Evolutionary conservation across 2,888 invertebrate species (phyloP).

Genomic region (Euproctis similis): DNA sequence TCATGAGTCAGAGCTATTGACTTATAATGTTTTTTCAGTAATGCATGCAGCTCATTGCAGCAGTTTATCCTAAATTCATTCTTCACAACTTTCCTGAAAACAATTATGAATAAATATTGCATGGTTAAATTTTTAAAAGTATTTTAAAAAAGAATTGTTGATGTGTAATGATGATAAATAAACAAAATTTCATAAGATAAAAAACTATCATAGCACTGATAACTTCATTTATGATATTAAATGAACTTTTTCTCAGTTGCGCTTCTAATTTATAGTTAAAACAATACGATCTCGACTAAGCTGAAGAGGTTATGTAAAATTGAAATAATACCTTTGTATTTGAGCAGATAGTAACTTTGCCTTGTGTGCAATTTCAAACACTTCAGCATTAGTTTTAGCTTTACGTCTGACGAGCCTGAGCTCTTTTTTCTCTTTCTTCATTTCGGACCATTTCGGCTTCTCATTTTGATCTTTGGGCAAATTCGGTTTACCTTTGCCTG

Average conservation of each 20-base stretch:
- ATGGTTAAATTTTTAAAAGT: too few relatives aligned
- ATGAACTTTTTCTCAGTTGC: too few relatives aligned
- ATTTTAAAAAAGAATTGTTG: too few relatives aligned
- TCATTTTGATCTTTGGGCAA: slow-evolving; percentile 36
- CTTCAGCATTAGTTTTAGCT: slow-evolving; percentile 66
- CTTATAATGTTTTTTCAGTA: slow-evolving; percentile 79
- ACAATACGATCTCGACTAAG: too few relatives aligned
- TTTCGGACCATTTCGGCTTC: slow-evolving; percentile 82
- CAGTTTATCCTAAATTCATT: slow-evolving; percentile 73
- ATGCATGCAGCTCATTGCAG: slow-evolving; percentile 77
- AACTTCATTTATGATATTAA: too few relatives aligned
- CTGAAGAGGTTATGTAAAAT: not conserved
- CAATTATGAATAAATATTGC: too few relatives aligned
- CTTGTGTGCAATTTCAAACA: slow-evolving; percentile 64
- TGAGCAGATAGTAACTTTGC: slow-evolving; percentile 62
- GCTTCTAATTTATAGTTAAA: too few relatives aligned
- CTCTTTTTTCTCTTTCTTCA: slow-evolving; percentile 85
- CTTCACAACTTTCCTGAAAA: slow-evolving; percentile 74
- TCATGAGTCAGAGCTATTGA: slow-evolving; percentile 89
- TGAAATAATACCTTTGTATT: slow-evolving; percentile 52
- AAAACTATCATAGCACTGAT: too few relatives aligned
- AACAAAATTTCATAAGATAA: too few relatives aligned
- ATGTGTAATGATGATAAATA: too few relatives aligned
- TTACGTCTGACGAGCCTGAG: slow-evolving; percentile 79
- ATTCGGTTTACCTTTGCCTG: slow-evolving; percentile 29